Percentiles rank a stretch among this genome's conserved stretches.
Evolutionary conservation across 2,797 vertebrate species (phyloP).

Genomic region (Melanotaenia pygmaea): DNA sequence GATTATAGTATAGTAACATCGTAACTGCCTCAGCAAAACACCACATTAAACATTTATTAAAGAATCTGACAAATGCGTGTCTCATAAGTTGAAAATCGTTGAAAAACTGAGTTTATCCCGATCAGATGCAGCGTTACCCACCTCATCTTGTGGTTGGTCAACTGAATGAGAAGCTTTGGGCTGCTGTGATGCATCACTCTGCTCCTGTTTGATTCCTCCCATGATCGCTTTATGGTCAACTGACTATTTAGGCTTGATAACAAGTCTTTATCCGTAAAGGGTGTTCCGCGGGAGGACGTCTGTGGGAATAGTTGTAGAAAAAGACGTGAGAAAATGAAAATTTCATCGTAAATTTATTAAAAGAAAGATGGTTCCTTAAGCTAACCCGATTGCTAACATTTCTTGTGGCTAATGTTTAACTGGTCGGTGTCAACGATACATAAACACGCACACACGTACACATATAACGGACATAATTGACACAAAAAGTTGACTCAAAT

Average conservation of each 20-base stretch:
- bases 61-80: not conserved
- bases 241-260: not conserved
- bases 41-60: not conserved
- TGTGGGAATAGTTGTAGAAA: not conserved
- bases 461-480: conserved; percentile 33
- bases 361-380: conserved; percentile 12
- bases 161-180: conserved; percentile 72
- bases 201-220: conserved; percentile 94
- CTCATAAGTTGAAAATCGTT: not conserved
- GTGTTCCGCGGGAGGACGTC: not conserved
- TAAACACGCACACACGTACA: conserved; percentile 2
- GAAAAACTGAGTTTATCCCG: not conserved
- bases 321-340: accelerated
- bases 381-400: conserved; percentile 64
- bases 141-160: conserved; percentile 87
- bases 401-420: conserved; percentile 54
- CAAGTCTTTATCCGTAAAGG: not conserved
- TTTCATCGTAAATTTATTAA: not conserved
- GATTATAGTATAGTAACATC: not conserved
- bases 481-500: conserved; percentile 11
- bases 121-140: conserved; percentile 56
- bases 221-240: conserved; percentile 62
- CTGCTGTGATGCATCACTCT: conserved; percentile 82
- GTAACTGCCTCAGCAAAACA: not conserved
- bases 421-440: conserved; percentile 19